A percentile compares a stretch with the other conserved stretches of the same genome.
Conservation (phyloP, 1,140 invertebrate genomes). For the Bombyx mandarina region DNA sequence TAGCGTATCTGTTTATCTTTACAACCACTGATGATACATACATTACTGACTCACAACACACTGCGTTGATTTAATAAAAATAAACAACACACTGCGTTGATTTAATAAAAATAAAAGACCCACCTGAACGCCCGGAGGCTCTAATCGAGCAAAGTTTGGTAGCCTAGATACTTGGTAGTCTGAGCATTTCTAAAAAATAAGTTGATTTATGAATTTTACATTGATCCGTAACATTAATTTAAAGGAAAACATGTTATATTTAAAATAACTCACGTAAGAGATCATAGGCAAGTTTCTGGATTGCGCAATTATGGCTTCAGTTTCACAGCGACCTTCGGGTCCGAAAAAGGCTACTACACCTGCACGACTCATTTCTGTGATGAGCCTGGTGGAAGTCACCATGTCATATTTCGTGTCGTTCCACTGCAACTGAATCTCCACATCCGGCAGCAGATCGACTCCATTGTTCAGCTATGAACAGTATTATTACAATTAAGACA, state of each 20-base stretch:
- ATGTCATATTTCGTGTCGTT: slow-evolving; percentile 92
- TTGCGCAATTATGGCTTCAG: slow-evolving; percentile 94
- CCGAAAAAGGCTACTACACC: slow-evolving; percentile 95
- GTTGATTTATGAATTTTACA: background rate
- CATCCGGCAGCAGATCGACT: slow-evolving; percentile 81
- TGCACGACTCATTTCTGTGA: slow-evolving; percentile 93
- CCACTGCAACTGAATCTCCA: slow-evolving; percentile 84
- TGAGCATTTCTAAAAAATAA: slow-evolving; percentile 89
- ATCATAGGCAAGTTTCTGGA: slow-evolving; percentile 97
- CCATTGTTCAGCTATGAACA: slow-evolving; percentile 83
- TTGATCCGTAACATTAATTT: too few relatives aligned
- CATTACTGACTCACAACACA: background rate
- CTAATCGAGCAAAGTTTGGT: slow-evolving; percentile 93
- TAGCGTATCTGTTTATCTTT: background rate
- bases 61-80: too few relatives aligned
- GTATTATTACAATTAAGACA: background rate
- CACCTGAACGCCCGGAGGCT: slow-evolving; percentile 94
- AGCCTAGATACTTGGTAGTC: slow-evolving; percentile 89
- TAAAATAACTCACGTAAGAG: slow-evolving; percentile 83
- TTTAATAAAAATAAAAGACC: slow-evolving; percentile 5
- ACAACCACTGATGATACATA: background rate
- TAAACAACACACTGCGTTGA: background rate
- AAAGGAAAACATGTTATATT: too few relatives aligned
- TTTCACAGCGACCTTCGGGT: slow-evolving; percentile 92
- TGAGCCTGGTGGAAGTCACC: slow-evolving; percentile 83